Base-by-base conservation (phyloP, 1,140 invertebrate genomes). In the Pseudobourletiella spinata region DNA sequence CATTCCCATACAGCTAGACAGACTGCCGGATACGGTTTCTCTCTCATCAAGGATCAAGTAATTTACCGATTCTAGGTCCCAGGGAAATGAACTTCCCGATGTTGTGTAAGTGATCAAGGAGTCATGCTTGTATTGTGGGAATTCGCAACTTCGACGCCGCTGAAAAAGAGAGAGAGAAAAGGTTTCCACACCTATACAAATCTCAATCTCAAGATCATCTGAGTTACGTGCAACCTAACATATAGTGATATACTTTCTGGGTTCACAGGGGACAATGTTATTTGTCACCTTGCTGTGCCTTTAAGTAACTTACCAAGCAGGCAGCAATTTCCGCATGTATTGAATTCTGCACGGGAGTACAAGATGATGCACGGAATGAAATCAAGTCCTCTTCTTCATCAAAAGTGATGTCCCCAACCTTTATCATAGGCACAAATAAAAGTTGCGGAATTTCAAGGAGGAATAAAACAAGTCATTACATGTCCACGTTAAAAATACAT, bases 221-320 rank as follows among this genome's bases (percentile, higher is more conserved):
- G 26, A 2, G 28, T 39, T 35, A 30, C 14, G 32, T 2, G n/a
- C n/a, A n/a, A n/a, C n/a, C n/a, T n/a, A n/a, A n/a, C n/a, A n/a
- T n/a, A n/a, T n/a, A n/a, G n/a, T n/a, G n/a, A n/a, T n/a, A n/a
- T n/a, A n/a, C n/a, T n/a, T n/a, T n/a, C n/a, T n/a, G n/a, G n/a
- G n/a, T n/a, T n/a, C n/a, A n/a, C n/a, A n/a, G n/a, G n/a, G n/a
- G n/a, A n/a, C n/a, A n/a, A n/a, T n/a, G n/a, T n/a, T n/a, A n/a
- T n/a, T n/a, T n/a, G n/a, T n/a, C n/a, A n/a, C n/a, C n/a, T n/a
- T n/a, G n/a, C n/a, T 16, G 20, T 18, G 29, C 16, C 3, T 54
- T 54, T n/a, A 28, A 20, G 32, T 54, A 54, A 54, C 14, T 59
- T 50, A 59, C 57, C 44, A 59, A 59, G 18, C 20, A 43, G 15